A percentile compares a stretch with the other conserved stretches of the same genome.
Conservation (phyloP, 1,140 invertebrate genomes). For the Arion vulgaris region DNA sequence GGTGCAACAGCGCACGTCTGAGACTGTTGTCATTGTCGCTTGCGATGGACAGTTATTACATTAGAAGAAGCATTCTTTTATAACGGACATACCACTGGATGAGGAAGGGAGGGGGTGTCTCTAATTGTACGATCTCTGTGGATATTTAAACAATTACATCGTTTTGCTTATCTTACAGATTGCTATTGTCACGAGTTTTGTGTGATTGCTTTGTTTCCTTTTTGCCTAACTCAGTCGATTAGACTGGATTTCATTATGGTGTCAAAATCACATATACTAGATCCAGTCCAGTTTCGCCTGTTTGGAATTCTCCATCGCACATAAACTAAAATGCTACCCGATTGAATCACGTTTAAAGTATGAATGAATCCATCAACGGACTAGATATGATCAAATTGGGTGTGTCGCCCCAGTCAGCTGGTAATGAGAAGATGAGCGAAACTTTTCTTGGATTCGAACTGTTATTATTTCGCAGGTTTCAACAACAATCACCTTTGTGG, state of each 20-base stretch:
- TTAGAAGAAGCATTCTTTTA: no score
- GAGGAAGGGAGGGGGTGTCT: no score
- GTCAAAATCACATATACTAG: no score
- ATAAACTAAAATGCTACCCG: not conserved
- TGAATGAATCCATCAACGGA: not conserved
- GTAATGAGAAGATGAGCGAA: constrained; percentile 44
- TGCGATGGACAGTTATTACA: no score
- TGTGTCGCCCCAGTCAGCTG: not conserved
- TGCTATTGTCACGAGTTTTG: not conserved
- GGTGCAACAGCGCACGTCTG: no score
- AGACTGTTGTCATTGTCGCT: no score
- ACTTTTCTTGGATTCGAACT: constrained; percentile 68
- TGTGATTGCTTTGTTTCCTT: not conserved
- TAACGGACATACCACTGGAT: no score
- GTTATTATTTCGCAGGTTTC: constrained; percentile 63
- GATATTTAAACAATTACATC: no score
- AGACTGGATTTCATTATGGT: not conserved
- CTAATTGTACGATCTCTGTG: no score
- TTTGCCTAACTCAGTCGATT: not conserved
- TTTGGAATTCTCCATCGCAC: no score
- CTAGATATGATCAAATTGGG: not conserved
- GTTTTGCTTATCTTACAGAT: no score
- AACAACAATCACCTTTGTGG: constrained; percentile 59
- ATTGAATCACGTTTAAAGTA: not conserved
- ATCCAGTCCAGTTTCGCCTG: no score